phyloP scores from a whole-genome alignment of 2,797 vertebrate species.

The Hippopotamyrus pictus region DNA sequence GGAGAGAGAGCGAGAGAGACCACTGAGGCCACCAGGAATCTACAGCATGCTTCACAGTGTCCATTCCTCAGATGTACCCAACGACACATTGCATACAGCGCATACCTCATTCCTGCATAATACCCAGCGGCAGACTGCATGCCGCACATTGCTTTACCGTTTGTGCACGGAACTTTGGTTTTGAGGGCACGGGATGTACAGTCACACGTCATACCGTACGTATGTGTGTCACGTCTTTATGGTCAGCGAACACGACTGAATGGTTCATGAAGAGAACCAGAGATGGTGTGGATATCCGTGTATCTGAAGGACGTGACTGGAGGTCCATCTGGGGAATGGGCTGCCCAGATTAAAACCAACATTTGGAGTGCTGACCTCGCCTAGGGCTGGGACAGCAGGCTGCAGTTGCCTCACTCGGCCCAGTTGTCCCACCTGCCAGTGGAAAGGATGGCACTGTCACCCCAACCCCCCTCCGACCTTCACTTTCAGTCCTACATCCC shows the following conservation, averaged over 20 bases:
- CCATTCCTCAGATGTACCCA: neutral
- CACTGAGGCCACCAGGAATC: neutral
- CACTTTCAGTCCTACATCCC: conserved; percentile 6
- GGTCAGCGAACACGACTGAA: neutral
- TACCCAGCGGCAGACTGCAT: neutral
- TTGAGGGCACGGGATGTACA: neutral
- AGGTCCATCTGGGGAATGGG: neutral
- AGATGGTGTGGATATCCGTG: neutral
- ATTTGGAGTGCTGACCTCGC: neutral
- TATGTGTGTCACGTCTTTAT: neutral
- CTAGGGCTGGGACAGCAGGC: neutral
- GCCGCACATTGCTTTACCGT: neutral
- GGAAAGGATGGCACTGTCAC: conserved; percentile 41
- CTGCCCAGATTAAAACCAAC: neutral
- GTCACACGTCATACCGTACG: neutral
- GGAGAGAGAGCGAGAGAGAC: conserved; percentile 14
- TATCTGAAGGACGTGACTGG: neutral
- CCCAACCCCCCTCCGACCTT: conserved; percentile 26
- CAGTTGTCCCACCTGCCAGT: conserved; percentile 65
- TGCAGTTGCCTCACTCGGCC: conserved; percentile 40
- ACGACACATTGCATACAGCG: neutral
- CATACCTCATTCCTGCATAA: neutral
- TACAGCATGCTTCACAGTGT: neutral
- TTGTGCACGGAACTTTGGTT: neutral
- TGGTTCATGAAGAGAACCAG: neutral